Evolutionary conservation across 2,797 vertebrate genomes (phyloP).

Genomic region (Galagoides demidoff): DNA sequence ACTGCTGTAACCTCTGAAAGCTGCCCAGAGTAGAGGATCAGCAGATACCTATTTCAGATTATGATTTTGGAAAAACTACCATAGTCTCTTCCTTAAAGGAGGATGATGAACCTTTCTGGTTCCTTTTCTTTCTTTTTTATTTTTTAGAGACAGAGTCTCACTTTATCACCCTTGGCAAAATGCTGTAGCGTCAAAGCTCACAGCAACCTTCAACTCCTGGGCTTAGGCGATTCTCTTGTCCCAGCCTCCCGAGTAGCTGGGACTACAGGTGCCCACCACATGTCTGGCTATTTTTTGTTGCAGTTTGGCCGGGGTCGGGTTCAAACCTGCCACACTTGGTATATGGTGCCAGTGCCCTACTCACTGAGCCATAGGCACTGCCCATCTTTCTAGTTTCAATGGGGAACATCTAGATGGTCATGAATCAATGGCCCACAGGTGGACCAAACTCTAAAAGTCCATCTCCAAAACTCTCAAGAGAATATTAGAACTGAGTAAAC

Average conservation of each 20-base stretch:
- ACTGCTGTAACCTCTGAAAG: background rate
- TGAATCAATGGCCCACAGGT: fast-evolving
- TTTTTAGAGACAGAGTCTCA: too few species aligned
- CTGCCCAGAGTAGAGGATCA: background rate
- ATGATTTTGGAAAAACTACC: slow-evolving; percentile 29
- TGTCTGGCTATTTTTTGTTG: too few species aligned
- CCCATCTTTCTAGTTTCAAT: background rate
- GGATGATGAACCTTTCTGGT: background rate
- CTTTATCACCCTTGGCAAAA: fast-evolving
- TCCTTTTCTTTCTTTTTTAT: background rate
- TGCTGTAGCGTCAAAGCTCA: too few species aligned
- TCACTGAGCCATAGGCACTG: too few species aligned
- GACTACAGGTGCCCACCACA: too few species aligned
- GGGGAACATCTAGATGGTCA: background rate
- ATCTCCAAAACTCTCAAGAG: background rate
- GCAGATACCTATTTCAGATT: background rate
- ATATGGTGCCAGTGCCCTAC: too few species aligned
- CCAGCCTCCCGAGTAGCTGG: too few species aligned
- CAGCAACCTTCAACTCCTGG: too few species aligned
- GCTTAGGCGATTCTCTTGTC: too few species aligned
- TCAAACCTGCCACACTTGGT: too few species aligned
- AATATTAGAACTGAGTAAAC: slow-evolving; percentile 34
- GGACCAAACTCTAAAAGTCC: background rate
- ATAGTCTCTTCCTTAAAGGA: background rate
- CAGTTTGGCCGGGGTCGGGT: too few species aligned